Base-by-base conservation (phyloP, 1,140 invertebrate species). In the Sitobion miscanthi region DNA sequence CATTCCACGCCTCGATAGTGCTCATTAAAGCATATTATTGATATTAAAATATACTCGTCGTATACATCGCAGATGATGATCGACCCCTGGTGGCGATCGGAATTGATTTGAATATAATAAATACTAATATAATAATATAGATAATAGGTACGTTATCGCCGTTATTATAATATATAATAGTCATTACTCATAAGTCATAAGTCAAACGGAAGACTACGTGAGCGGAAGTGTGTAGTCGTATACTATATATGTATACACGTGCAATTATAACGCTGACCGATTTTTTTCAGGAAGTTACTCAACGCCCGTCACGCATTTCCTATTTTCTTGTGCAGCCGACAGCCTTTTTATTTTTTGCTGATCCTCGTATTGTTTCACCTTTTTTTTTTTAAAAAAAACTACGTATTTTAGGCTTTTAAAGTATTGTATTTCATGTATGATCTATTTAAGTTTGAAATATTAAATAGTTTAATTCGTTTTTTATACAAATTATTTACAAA, bases 251-350 rank as follows among this genome's bases (percentile, higher is more conserved):
- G 30, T 62, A 69, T 30, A 52, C 88, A 1, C 11, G 88, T 38
- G 42, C 57, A 11, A 25, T 57, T 89, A 42, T 89, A 89, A 89
- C 14, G 54, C 88, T 89, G 88, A 89, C 52, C 88, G 88, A 57
- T 52, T 89, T 89, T 57, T 89, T 57, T 38, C 52, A 52, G 35
- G 88, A 89, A 89, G 52, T 89, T 42, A 38, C 25, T 4, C 52
- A 17, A 42, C 87, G 87, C 49, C 87, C 49, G 7, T 7, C n/a
- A 54, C 87, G 87, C 49, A 89, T 52, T 89, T 89, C 47, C 49
- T 38, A n/a, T 77, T 77, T 77, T 77, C 62, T 77, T 23, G 42
- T 85, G 25, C 4, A 83, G 6, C 14, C 6, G 42, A 35, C 25
- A 47, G 25, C 30, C 45, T 17, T 89, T 89, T 89, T 54, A 54